phyloP scores from a whole-genome alignment of 2,888 invertebrate species.

The Zygaena filipendulae region DNA sequence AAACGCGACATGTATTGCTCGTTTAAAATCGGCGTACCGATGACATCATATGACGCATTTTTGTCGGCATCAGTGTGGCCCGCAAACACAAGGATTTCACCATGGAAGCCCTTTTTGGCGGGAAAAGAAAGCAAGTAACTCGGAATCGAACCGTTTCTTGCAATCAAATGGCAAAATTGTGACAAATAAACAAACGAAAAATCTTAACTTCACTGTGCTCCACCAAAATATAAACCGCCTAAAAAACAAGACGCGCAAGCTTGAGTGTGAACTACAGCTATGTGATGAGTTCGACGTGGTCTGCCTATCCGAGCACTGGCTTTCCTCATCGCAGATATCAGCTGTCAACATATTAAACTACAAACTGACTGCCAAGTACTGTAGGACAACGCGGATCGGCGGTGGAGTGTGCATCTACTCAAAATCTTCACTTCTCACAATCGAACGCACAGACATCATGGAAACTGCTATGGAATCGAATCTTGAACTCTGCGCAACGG shows the following conservation, averaged over 20 bases:
- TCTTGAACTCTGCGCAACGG: conserved; percentile 4
- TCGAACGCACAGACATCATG: not conserved
- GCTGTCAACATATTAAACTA: conserved; percentile 1
- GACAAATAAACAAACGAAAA: not conserved
- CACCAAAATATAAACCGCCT: conserved; percentile 4
- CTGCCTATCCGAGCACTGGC: conserved; percentile 4
- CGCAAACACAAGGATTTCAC: not conserved
- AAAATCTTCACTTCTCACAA: not conserved
- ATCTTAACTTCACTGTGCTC: not conserved
- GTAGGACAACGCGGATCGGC: conserved; percentile 1
- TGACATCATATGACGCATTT: not conserved
- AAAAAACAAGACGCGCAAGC: conserved; percentile 3
- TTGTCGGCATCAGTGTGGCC: conserved; percentile 1
- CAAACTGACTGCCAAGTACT: conserved; percentile 1
- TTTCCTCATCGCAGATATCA: not conserved
- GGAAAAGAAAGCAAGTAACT: not conserved
- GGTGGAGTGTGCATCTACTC: conserved; percentile 6
- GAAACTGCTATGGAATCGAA: conserved; percentile 1
- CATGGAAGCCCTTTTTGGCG: conserved; percentile 2
- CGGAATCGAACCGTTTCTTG: too few species aligned
- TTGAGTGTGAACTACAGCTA: conserved; percentile 6
- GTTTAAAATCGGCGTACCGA: conserved; percentile 3
- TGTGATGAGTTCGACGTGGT: not conserved
- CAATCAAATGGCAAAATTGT: too few species aligned
- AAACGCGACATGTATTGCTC: conserved; percentile 1